phyloP scores from a whole-genome alignment of 2,888 invertebrate genomes.

The Dusona sp. region DNA sequence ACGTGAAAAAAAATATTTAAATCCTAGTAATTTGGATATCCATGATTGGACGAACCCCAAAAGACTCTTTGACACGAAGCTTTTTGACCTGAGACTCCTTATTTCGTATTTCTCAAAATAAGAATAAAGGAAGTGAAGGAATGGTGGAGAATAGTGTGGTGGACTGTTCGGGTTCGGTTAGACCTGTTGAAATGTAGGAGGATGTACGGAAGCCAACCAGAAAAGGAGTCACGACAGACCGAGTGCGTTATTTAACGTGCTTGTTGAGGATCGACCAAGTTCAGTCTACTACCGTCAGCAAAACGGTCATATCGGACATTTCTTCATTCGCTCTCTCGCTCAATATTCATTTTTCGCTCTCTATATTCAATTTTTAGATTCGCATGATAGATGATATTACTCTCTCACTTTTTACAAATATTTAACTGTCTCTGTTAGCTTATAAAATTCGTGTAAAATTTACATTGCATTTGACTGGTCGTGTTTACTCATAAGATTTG shows the following conservation, averaged over 20 bases:
- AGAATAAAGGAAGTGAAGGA: constrained; percentile 7
- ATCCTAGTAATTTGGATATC: not conserved
- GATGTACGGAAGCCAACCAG: constrained; percentile 48
- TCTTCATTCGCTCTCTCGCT: constrained; percentile 28
- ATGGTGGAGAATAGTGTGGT: not conserved
- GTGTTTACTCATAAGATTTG: not conserved
- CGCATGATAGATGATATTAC: not conserved
- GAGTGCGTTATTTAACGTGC: constrained; percentile 78
- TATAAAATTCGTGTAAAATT: not conserved
- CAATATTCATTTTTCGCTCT: constrained; percentile 3
- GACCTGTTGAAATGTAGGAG: constrained; percentile 54
- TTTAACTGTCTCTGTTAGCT: not conserved
- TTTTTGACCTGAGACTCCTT: not conserved
- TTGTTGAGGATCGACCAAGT: constrained; percentile 72
- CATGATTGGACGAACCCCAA: not conserved
- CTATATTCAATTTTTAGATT: not conserved
- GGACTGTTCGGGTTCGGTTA: constrained; percentile 45
- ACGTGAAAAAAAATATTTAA: not conserved
- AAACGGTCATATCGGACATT: constrained; percentile 55
- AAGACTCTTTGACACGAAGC: not conserved
- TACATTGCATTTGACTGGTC: not conserved
- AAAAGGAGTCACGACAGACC: constrained; percentile 44
- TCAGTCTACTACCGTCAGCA: constrained; percentile 77
- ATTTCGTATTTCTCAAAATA: not conserved
- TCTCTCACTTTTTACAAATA: not conserved